Base-by-base conservation (phyloP, 2,888 invertebrate genomes). In the Sepioteuthis lessoniana region DNA sequence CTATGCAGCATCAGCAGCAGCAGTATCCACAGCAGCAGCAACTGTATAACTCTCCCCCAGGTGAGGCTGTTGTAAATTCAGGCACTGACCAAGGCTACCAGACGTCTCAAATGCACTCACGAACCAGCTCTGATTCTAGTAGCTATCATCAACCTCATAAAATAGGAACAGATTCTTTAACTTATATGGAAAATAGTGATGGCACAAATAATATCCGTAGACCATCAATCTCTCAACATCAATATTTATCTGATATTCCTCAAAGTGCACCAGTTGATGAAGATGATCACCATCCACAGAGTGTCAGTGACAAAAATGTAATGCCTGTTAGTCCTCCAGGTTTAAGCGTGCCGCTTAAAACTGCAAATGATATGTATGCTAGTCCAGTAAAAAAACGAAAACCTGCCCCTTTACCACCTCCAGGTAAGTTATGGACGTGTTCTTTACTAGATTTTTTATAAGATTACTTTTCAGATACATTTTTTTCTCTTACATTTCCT, bases 321-420 rank as follows among this genome's bases (percentile, higher is more conserved):
- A 13, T 3, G 31, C 38, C 42, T 42, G 5, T 38, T 46, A 19
- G 19, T 47, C 46, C 92, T 42, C 76, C 4, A 76, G n/a, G 76
- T 76, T 76, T 76, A 76, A 42, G 42, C 46, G n/a, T 42, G n/a
- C 92, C 5, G 35, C 92, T n/a, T 47, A 92, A 92, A 92, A 92
- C 92, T 47, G 92, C 92, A 92, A 47, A 92, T 92, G 92, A 92
- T 92, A 92, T 92, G 92, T 92, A 92, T 46, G 92, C 92, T 42
- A 92, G 92, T 92, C 92, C 92, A 19, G 10, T 25, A 16, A 93
- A 93, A 60, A 93, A 93, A 47, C 50, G 60, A 50, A 93, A 93
- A 38, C 55, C 93, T n/a, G 93, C 93, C 35, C 93, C 93, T 0
- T 37, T 38, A 60, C 93, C 93, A 8, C 93, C 93, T 4, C 60